These are phyloP conservation scores for Tetramorium parvispinum DNA, from an alignment of 1,140 invertebrate species.

Conservation along the genomic window DNA sequence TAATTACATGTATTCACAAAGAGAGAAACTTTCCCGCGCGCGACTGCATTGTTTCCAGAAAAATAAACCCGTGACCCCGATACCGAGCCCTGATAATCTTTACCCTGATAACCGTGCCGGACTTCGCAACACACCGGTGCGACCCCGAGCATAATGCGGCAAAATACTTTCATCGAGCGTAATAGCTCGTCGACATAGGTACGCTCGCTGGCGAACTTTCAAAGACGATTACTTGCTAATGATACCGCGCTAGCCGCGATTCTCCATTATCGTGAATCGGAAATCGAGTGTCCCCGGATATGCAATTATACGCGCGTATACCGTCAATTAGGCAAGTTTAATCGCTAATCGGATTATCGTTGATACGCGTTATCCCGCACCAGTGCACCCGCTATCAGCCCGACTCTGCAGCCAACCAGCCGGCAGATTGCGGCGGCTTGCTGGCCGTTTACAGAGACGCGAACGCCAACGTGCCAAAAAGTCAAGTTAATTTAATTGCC, in stretches of 20 bases:
- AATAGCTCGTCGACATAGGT: background rate
- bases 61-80: background rate
- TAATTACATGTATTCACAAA: background rate
- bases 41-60: background rate
- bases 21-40: background rate
- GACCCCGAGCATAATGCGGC: background rate
- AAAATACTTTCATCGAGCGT: constrained; percentile 13
- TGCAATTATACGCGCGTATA: constrained; percentile 69
- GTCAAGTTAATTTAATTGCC: constrained; percentile 65
- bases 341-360: constrained; percentile 72
- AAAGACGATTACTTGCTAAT: constrained; percentile 45
- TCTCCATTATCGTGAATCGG: constrained; percentile 63
- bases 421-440: background rate
- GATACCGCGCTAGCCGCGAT: constrained; percentile 15
- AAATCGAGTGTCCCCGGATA: constrained; percentile 54
- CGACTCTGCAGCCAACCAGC: background rate
- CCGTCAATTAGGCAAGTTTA: constrained; percentile 74
- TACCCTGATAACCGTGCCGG: background rate
- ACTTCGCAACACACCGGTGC: background rate
- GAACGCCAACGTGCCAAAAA: constrained; percentile 41
- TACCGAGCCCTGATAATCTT: constrained; percentile 17
- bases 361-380: constrained; percentile 67
- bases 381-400: constrained; percentile 40
- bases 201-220: constrained; percentile 47
- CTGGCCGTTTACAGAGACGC: background rate